Conservation (phyloP, 1,140 invertebrate genomes). For the Zaprionus inermis region DNA sequence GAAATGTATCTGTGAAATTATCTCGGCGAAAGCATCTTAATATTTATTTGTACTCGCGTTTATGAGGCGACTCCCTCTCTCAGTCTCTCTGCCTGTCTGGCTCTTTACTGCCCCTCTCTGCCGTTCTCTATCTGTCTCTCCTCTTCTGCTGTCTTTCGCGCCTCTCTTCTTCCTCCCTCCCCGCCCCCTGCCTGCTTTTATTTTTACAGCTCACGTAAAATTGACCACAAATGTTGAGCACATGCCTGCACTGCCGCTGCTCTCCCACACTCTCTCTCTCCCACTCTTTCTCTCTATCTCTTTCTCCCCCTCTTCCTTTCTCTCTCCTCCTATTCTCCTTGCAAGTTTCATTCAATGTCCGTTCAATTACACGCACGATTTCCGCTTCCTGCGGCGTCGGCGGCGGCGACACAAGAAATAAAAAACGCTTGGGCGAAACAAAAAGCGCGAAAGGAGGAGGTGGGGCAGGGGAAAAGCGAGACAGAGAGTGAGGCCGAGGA, state of each 20-base stretch:
- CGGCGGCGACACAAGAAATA: slow-evolving; percentile 43
- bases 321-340: not conserved
- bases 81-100: too few relatives aligned
- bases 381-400: slow-evolving; percentile 67
- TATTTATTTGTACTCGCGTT: slow-evolving; percentile 48
- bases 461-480: slow-evolving; percentile 1
- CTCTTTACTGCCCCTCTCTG: not conserved
- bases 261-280: too few relatives aligned
- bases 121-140: not conserved
- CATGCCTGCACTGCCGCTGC: not conserved
- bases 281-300: too few relatives aligned
- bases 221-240: slow-evolving; percentile 68
- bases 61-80: slow-evolving; percentile 29
- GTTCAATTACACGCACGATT: slow-evolving; percentile 80
- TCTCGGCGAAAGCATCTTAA: slow-evolving; percentile 41
- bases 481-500: slow-evolving; percentile 31
- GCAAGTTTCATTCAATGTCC: slow-evolving; percentile 77
- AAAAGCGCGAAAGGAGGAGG: slow-evolving; percentile 13
- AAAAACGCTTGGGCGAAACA: slow-evolving; percentile 39
- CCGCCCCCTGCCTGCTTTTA: slow-evolving; percentile 36
- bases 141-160: too few relatives aligned
- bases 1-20: slow-evolving; percentile 45
- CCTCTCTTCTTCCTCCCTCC: not conserved
- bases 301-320: not conserved
- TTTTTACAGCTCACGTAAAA: slow-evolving; percentile 75